Evolutionary conservation across 2,113 vertebrate genomes (phyloP), one percentile per base, ranked within the genome.

Genomic region (Dipodomys ordii): DNA sequence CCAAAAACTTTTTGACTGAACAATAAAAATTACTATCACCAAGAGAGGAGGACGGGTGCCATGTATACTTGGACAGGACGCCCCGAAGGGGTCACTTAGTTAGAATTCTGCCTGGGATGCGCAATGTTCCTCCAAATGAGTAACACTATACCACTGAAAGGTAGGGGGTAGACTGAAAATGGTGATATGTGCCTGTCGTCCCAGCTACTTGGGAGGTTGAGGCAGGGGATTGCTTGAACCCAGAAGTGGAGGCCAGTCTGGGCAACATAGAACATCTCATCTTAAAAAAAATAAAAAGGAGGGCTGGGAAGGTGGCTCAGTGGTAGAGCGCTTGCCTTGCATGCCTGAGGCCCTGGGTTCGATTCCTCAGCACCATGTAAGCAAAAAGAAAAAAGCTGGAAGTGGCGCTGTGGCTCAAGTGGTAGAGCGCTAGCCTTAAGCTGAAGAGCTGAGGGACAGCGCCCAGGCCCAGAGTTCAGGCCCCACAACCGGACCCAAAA

Each of bases 101-200:
- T 10, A 74, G 25, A 71, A 35, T 82, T 64, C 71, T 28, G 49
- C 46, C 49, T 8, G 46, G 9, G 39, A 60, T 49, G n/a, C 22
- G 35, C 15, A 67, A 49, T 2, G 7, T 77, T 1, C 67, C 49
- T 28, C 65, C 2, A 68, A 67, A 78, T 16, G 80, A 83, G 35
- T 71, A 44, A 19, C 4, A 44, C 68, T 68, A 73, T 68, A 57
- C 60, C 60, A 73, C 91, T 86, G 57, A 89, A 76, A 93, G 77
- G 39, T 3, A 86, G 28, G 49, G 20, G 13, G 18, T 28, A 44
- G 1, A 7, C 25, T 11, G 25, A 25, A 53, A 18, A 39, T 64
- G 32, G 27, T 39, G 53, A 11, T 3, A 15, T 23, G 25, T 57
- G 25, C 23, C n/a, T 87, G 35, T 30, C 30, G 35, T 8, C 39